Evolutionary conservation across 2,888 invertebrate genomes (phyloP).

Genomic region (Macrosoma leucophasiata): DNA sequence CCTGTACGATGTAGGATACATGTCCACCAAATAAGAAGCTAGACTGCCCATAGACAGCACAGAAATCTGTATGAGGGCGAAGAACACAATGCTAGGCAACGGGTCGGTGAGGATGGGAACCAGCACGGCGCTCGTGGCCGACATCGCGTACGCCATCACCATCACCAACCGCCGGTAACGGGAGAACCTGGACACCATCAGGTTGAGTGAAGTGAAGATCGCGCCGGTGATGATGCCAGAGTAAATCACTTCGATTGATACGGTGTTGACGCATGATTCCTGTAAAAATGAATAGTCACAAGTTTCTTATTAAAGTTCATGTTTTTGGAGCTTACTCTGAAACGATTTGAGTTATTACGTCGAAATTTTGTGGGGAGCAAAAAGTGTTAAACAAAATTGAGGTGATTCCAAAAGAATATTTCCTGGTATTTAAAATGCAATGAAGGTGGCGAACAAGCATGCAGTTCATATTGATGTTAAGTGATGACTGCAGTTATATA

Average conservation of each 20-base stretch:
- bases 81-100: conserved; percentile 38
- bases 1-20: conserved; percentile 51
- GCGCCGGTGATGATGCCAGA: conserved; percentile 77
- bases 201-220: conserved; percentile 70
- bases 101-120: conserved; percentile 53
- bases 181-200: conserved; percentile 54
- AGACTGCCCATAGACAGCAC: conserved; percentile 38
- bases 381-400: too few relatives aligned
- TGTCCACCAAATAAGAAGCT: conserved; percentile 43
- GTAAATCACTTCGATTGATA: conserved; percentile 73
- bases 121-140: conserved; percentile 69
- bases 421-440: too few relatives aligned
- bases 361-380: too few relatives aligned
- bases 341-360: too few relatives aligned
- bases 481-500: too few relatives aligned
- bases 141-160: conserved; percentile 50
- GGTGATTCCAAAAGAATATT: too few relatives aligned
- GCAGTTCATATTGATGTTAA: too few relatives aligned
- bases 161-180: conserved; percentile 66
- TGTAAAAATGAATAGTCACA: too few relatives aligned
- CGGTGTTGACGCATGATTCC: conserved; percentile 52
- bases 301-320: too few relatives aligned
- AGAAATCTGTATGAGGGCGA: conserved; percentile 38
- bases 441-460: too few relatives aligned
- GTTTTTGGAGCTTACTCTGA: too few relatives aligned